These are phyloP conservation scores for Shinisaurus crocodilurus DNA, from an alignment of 2,113 vertebrate genomes.

Conservation along the genomic window DNA sequence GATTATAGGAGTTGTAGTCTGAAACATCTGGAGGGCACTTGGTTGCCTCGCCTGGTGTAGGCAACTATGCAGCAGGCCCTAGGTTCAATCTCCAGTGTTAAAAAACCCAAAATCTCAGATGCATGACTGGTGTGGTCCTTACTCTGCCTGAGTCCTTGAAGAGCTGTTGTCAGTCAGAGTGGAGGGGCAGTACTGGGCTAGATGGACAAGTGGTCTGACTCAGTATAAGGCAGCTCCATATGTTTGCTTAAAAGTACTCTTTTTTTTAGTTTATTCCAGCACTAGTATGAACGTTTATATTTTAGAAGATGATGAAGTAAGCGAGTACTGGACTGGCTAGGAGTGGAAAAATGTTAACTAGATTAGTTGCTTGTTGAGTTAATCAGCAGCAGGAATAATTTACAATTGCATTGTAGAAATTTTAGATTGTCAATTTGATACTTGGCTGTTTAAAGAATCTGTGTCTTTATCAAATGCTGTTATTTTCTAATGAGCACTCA, in stretches of 20 bases:
- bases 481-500: neutral
- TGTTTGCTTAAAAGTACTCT: neutral
- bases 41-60: too few species aligned
- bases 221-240: neutral
- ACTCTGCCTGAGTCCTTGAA: neutral
- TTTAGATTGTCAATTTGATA: neutral
- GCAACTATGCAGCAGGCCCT: too few species aligned
- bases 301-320: neutral
- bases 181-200: neutral
- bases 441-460: conserved; percentile 6
- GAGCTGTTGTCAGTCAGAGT: neutral
- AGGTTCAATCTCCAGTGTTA: too few species aligned
- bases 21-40: too few species aligned
- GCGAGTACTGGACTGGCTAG: neutral
- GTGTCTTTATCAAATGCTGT: conserved; percentile 1
- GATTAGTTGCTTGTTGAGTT: neutral
- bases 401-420: neutral
- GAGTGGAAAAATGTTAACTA: neutral
- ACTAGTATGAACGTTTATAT: neutral
- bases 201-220: too few species aligned
- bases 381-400: neutral
- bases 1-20: too few species aligned
- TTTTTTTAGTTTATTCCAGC: neutral
- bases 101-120: too few species aligned
- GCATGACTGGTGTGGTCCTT: too few species aligned